Base-by-base conservation (phyloP, 2,888 invertebrate genomes). In the Anagyrus pseudococci region DNA sequence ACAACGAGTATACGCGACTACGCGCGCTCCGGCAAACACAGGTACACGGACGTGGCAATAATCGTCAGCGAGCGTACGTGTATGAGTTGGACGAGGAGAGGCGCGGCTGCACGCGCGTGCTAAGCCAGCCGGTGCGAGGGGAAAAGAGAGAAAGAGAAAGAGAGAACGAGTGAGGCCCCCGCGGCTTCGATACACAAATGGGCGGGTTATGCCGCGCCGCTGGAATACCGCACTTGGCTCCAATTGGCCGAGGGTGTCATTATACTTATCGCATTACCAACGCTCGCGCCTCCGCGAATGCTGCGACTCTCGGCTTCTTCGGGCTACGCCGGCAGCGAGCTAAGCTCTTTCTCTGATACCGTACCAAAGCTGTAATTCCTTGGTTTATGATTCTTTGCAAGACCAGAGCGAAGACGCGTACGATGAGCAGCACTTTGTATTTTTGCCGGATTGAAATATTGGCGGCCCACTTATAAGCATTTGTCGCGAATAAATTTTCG, bases 191-290 rank as follows among this genome's bases (percentile, higher is more conserved):
- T 69, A 69, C 69, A 74, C 73, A 71, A 71, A 77, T 77, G 77
- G 78, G 76, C 78, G 78, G 72, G 60, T 37, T 75, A 44, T 49
- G 47, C 15, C 26, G 70, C 68, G 70, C 58, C 60, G 57, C 69
- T 65, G 69, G 64, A 75, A 73, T 70, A 69, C 65, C 70, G 69
- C 66, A 53, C 60, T 60, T 29, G 49, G 49, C 49, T 73, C 75
- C 79, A 77, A 80, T 79, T 79, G 79, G 77, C 68, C 69, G 72
- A 68, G 67, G 66, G 67, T 72, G 69, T 75, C 75, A 76, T 77
- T 76, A 74, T 71, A 75, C 75, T 79, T 79, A 79, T 79, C 78
- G 71, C 74, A 69, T 72, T 70, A 71, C 71, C 67, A 70, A 65
- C 63, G 61, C 62, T 62, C 54, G 44, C 49, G 59, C 44, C 15